A percentile compares a stretch with the other conserved stretches of the same genome.
These are phyloP conservation scores for Liopterus haemorrhoidalis DNA, from an alignment of 2,888 invertebrate species.

Conservation along the genomic window DNA sequence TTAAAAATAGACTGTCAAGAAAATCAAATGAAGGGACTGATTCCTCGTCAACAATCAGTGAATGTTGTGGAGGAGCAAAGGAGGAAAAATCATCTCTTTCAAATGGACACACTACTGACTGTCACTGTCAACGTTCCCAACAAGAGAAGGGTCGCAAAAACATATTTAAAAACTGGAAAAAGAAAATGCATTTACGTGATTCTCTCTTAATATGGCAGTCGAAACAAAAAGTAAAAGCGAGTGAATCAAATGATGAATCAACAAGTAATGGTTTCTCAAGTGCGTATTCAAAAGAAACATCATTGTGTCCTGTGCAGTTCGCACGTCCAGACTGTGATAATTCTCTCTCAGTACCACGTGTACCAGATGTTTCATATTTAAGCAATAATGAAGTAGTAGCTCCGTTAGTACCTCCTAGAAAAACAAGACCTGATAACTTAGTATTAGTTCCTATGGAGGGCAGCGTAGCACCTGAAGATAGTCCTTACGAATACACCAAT, in stretches of 20 bases:
- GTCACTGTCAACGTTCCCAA: constrained; percentile 17
- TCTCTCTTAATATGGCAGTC: constrained; percentile 17
- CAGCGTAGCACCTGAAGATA: constrained; percentile 10
- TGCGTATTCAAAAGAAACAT: neutral
- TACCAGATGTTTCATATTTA: constrained; percentile 12
- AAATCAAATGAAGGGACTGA: constrained; percentile 16
- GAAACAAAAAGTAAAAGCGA: constrained; percentile 18
- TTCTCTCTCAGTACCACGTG: constrained; percentile 9
- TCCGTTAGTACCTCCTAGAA: constrained; percentile 12
- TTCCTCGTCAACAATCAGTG: constrained; percentile 9
- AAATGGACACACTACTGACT: constrained; percentile 13
- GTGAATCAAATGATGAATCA: constrained; percentile 17
- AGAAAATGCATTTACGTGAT: constrained; percentile 20
- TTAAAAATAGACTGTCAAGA: too few species aligned
- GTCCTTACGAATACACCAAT: constrained; percentile 8
- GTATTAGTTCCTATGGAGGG: constrained; percentile 13
- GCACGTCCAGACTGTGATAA: constrained; percentile 22
- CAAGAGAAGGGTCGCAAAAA: constrained; percentile 18
- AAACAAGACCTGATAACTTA: constrained; percentile 11
- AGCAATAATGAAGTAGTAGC: constrained; percentile 9
- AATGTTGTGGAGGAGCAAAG: constrained; percentile 11
- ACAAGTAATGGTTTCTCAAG: constrained; percentile 14
- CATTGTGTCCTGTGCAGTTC: constrained; percentile 15
- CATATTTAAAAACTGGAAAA: constrained; percentile 19
- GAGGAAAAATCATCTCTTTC: constrained; percentile 13